phyloP scores from a whole-genome alignment of 2,888 invertebrate genomes.

The Tiphia femorata region DNA sequence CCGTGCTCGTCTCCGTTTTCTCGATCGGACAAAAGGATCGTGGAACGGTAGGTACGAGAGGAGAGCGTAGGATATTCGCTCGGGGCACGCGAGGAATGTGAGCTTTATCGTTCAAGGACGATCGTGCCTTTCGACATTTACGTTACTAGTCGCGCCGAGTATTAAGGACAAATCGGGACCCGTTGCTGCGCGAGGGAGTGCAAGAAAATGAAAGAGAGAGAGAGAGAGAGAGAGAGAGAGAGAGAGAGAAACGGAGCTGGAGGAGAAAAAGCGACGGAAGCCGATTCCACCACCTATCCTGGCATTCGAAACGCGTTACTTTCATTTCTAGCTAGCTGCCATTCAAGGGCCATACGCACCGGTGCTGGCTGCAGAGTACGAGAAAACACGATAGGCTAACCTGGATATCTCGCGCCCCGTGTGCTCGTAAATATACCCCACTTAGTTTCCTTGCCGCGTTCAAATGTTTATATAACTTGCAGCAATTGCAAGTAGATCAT shows the following conservation, averaged over 20 bases:
- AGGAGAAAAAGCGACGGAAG: neutral
- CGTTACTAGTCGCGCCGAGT: constrained; percentile 18
- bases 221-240: neutral
- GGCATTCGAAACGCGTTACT: constrained; percentile 48
- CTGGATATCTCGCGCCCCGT: neutral
- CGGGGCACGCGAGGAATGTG: constrained; percentile 45
- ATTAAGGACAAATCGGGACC: constrained; percentile 33
- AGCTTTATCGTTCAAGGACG: constrained; percentile 60
- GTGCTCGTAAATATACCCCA: constrained; percentile 1
- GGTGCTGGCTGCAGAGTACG: too few relatives aligned
- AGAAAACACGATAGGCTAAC: too few relatives aligned
- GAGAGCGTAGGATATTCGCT: too few relatives aligned
- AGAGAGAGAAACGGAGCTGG: neutral
- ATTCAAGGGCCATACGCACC: constrained; percentile 2
- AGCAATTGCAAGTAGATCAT: too few relatives aligned
- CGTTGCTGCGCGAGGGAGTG: constrained; percentile 1
- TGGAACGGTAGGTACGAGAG: too few relatives aligned
- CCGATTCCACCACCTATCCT: constrained; percentile 3
- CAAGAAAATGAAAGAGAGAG: neutral
- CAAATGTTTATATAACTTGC: too few relatives aligned
- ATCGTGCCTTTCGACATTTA: constrained; percentile 46
- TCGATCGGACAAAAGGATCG: too few relatives aligned
- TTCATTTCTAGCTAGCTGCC: constrained; percentile 45
- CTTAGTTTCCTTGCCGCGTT: too few relatives aligned
- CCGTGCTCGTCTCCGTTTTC: neutral